Conservation (phyloP, 2,888 invertebrate genomes). For the Anodontia alba region DNA sequence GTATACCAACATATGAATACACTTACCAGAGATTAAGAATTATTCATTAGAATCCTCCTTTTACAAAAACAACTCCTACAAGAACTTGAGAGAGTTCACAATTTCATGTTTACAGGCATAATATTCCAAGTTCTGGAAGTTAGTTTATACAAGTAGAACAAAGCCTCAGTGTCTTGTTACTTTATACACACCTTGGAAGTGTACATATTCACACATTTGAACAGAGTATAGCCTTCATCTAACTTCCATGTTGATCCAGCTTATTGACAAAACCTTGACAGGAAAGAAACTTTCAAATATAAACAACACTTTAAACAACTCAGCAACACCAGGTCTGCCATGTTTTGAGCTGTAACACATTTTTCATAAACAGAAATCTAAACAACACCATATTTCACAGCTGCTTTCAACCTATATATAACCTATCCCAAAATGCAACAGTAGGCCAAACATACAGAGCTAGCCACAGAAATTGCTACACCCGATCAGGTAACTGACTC, state of each 20-base stretch:
- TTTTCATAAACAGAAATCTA: conserved; percentile 12
- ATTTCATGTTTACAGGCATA: conserved; percentile 6
- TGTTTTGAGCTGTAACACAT: conserved; percentile 1
- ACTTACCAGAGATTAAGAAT: not conserved
- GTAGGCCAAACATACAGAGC: conserved; percentile 52
- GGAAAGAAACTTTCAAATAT: not conserved
- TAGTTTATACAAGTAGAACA: not conserved
- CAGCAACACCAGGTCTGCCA: not conserved
- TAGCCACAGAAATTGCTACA: conserved; percentile 38
- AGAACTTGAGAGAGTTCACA: not conserved
- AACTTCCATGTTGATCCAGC: not conserved
- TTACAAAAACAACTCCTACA: not conserved
- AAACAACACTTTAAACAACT: conserved; percentile 9
- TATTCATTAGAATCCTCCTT: not conserved
- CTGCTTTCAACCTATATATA: conserved; percentile 39
- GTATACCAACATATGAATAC: not conserved
- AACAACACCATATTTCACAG: conserved; percentile 15
- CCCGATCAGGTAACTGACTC: conserved; percentile 25
- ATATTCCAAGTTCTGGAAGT: not conserved
- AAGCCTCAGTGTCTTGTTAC: conserved; percentile 14
- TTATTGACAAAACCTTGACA: not conserved
- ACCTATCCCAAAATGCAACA: conserved; percentile 58
- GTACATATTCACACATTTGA: conserved; percentile 13
- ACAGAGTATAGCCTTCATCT: not conserved
- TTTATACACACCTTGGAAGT: not conserved